phyloP scores from a whole-genome alignment of 2,888 invertebrate species.

The Lymantria dispar region DNA sequence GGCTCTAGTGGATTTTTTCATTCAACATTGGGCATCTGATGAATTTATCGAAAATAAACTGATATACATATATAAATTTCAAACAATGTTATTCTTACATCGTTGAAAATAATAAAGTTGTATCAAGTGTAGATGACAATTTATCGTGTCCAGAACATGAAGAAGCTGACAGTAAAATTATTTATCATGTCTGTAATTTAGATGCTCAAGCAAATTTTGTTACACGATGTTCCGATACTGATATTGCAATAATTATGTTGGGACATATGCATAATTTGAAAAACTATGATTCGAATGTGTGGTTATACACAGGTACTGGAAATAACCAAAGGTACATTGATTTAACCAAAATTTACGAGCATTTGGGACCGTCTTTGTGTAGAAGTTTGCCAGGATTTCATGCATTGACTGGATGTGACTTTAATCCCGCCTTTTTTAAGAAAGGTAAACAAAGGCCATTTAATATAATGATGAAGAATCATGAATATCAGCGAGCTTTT shows the following conservation, averaged over 20 bases:
- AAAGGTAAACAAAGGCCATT: too few species aligned
- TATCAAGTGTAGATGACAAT: too few species aligned
- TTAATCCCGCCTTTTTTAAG: neutral
- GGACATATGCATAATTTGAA: too few species aligned
- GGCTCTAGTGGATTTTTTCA: conserved; percentile 1
- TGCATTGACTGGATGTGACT: too few species aligned
- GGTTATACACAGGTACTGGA: too few species aligned
- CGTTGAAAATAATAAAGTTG: conserved; percentile 1
- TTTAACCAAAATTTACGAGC: neutral
- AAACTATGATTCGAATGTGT: too few species aligned
- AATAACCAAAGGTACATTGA: conserved; percentile 1
- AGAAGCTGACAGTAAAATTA: neutral
- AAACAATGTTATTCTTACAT: conserved; percentile 2
- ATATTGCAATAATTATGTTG: conserved; percentile 2
- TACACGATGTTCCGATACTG: neutral
- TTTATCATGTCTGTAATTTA: neutral
- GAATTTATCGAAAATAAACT: conserved; percentile 1
- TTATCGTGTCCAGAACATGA: conserved; percentile 1
- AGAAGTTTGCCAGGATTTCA: too few species aligned
- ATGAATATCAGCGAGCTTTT: too few species aligned
- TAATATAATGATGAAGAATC: too few species aligned
- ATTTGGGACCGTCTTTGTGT: neutral
- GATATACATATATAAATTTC: neutral
- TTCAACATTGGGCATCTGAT: conserved; percentile 1
- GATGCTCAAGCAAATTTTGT: neutral